Evolutionary conservation across 2,113 vertebrate species (phyloP).

Genomic region (Leucopsar rothschildi): DNA sequence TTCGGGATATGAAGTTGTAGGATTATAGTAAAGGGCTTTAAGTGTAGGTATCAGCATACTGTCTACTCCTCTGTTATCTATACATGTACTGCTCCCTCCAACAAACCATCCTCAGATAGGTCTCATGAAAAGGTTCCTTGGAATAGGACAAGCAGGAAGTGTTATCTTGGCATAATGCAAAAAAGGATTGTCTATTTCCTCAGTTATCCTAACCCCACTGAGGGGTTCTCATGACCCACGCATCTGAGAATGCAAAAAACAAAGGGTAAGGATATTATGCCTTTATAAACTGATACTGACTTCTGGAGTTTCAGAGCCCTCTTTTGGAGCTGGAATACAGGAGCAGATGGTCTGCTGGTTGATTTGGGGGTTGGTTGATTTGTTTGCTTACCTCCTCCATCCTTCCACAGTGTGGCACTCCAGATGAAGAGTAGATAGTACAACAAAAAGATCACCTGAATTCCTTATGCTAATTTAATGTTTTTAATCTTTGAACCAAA

Average conservation of each 20-base stretch:
- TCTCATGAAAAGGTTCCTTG: not conserved
- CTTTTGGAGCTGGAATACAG: not conserved
- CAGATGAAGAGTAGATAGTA: not conserved
- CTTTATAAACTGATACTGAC: not conserved
- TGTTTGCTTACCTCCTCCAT: not conserved
- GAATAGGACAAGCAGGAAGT: not conserved
- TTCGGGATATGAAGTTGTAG: not conserved
- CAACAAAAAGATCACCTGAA: not conserved
- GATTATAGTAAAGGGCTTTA: not conserved
- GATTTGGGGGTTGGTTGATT: not conserved
- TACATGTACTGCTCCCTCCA: fast-evolving
- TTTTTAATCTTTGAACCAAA: not conserved
- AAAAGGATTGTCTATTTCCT: not conserved
- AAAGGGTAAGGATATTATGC: not conserved
- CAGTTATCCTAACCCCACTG: not conserved
- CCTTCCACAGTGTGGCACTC: not conserved
- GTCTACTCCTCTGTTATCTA: not conserved
- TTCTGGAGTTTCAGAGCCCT: not conserved
- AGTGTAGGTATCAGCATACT: not conserved
- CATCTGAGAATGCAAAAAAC: not conserved
- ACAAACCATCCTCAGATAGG: not conserved
- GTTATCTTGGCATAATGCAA: not conserved
- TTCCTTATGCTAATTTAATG: not conserved
- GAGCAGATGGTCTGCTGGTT: not conserved
- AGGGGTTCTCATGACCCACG: not conserved